Evolutionary conservation across 2,888 invertebrate species (phyloP), one percentile per base, ranked within the genome.

Genomic region (Endotricha flammealis): DNA sequence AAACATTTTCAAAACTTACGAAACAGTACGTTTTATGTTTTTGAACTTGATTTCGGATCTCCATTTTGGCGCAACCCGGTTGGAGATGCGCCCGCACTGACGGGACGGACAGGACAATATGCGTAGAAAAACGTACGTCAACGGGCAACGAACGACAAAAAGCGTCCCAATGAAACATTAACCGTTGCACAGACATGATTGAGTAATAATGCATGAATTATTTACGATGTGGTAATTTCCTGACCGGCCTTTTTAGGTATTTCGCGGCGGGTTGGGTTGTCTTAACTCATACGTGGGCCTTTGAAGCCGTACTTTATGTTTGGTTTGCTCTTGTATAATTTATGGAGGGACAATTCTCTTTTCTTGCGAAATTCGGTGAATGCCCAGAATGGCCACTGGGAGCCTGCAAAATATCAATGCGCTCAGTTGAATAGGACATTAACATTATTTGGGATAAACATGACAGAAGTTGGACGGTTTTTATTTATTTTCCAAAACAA

Each of bases 161-260:
- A 55, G 42, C 48, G 56, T 48, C 53, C 51, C 53, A 53, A 68
- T 71, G 69, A 65, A 73, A 70, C 53, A 59, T 71, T 64, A 64
- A 73, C 77, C 76, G 74, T 76, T 75, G 69, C 65, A 42, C 47
- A 57, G 53, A 59, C 65, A 69, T 72, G 75, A 82, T 85, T 83
- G 72, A 81, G 83, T 80, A 85, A 80, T 82, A 80, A 73, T 73
- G 62, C 63, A 79, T 79, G 81, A 81, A 83, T 82, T 83, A 85
- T 85, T 83, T 79, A 83, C 79, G 69, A 76, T 72, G 79, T 77
- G 75, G 72, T 78, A 77, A 79, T 73, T 64, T 71, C 70, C 64
- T 61, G 65, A 46, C 50, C 54, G 42, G 54, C 74, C 76, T 64
- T 77, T 78, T 80, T 73, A 59, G 76, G 71, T 46, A 51, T 54